Conservation (phyloP, 2,888 invertebrate species). For the Tyria jacobaeae region DNA sequence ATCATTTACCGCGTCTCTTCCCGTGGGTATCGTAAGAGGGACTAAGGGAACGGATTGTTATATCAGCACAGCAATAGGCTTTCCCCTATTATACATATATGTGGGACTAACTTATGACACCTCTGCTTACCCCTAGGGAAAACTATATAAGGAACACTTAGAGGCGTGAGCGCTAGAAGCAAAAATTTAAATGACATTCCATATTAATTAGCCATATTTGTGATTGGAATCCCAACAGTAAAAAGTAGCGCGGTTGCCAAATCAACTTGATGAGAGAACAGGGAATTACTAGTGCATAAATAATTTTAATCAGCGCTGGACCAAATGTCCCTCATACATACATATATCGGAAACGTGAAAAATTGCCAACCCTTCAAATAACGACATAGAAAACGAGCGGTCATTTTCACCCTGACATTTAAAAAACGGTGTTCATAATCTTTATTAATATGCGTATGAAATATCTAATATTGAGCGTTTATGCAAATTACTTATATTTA, state of each 20-base stretch:
- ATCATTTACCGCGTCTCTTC: no score
- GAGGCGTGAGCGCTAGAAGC: neutral
- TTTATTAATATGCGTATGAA: slow-evolving; percentile 68
- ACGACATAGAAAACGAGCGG: slow-evolving; percentile 54
- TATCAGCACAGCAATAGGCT: no score
- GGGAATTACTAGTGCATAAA: slow-evolving; percentile 29
- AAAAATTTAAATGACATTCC: neutral
- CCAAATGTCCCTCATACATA: slow-evolving; percentile 33
- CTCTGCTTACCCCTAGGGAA: no score
- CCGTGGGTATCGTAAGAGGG: no score
- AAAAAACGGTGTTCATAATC: slow-evolving; percentile 58
- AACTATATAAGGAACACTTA: no score
- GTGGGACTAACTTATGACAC: no score
- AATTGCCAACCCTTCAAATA: slow-evolving; percentile 58
- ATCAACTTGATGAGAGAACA: neutral
- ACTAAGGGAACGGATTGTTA: no score
- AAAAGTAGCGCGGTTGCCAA: neutral
- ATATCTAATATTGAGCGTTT: slow-evolving; percentile 69
- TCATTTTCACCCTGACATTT: slow-evolving; percentile 57
- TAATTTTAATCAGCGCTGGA: slow-evolving; percentile 40
- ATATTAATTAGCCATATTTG: neutral
- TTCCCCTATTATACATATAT: no score
- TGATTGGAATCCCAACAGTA: neutral
- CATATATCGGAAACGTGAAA: slow-evolving; percentile 50
- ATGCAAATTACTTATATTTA: slow-evolving; percentile 69